Conservation (phyloP, 2,888 invertebrate species). For the Steinernema hermaphroditum region DNA sequence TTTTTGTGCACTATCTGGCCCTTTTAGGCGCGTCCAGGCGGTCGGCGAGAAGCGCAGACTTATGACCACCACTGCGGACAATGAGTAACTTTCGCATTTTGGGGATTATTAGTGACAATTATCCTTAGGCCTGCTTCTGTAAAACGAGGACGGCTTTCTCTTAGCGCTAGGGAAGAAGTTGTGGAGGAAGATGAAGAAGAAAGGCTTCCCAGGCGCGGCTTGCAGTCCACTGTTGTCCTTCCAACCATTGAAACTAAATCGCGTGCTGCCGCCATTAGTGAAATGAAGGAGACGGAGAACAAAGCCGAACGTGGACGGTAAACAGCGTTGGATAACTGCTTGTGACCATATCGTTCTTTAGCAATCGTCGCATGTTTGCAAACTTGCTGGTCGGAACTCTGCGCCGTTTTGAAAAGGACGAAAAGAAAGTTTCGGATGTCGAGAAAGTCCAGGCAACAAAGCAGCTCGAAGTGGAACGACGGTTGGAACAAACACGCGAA, state of each 20-base stretch:
- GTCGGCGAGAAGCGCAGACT: conserved; percentile 9
- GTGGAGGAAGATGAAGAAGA: background rate
- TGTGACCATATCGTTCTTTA: conserved; percentile 46
- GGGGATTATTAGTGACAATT: no score
- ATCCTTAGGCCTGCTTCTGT: background rate
- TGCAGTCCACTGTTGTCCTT: conserved; percentile 56
- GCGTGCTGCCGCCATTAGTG: conserved; percentile 79
- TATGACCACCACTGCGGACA: background rate
- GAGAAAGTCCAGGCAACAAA: conserved; percentile 75
- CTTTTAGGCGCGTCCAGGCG: conserved; percentile 4
- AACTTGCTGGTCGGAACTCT: conserved; percentile 84
- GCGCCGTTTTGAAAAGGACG: conserved; percentile 91
- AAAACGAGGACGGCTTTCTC: background rate
- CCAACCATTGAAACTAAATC: conserved; percentile 76
- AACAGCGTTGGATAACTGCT: background rate
- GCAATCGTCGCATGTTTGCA: conserved; percentile 94
- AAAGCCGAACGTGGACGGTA: conserved; percentile 57
- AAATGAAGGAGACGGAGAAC: conserved; percentile 73
- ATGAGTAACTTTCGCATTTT: background rate
- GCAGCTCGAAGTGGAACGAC: conserved; percentile 84
- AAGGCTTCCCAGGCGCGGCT: background rate
- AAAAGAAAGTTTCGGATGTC: conserved; percentile 67
- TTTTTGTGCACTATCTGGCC: background rate
- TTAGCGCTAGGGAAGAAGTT: background rate
- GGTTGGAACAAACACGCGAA: conserved; percentile 86